Percentiles rank a stretch among this genome's conserved stretches.
phyloP scores from a whole-genome alignment of 2,888 invertebrate genomes.

The Caenorhabditis wallacei region DNA sequence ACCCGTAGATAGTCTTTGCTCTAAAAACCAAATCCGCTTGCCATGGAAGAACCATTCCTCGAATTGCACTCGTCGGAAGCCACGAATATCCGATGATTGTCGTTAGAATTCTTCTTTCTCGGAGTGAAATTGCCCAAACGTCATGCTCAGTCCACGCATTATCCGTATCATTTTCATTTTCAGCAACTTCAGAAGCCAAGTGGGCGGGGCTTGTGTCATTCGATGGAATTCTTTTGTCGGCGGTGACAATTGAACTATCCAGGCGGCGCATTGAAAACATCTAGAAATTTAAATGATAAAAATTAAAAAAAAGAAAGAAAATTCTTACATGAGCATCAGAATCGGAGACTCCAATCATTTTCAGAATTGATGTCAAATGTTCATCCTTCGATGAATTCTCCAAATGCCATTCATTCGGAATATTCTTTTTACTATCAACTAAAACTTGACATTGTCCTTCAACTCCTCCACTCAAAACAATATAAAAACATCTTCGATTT shows the following conservation, averaged over 20 bases:
- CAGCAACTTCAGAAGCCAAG: constrained; percentile 61
- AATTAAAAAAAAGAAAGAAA: no score
- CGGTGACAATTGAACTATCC: constrained; percentile 65
- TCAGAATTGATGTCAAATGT: constrained; percentile 67
- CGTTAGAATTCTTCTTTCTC: constrained; percentile 56
- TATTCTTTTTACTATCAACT: constrained; percentile 57
- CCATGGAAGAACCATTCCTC: constrained; percentile 47
- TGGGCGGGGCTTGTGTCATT: constrained; percentile 69
- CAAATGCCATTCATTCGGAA: constrained; percentile 77
- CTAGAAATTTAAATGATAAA: constrained; percentile 28
- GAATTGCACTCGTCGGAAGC: constrained; percentile 41
- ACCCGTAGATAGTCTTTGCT: constrained; percentile 64
- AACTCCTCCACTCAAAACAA: constrained; percentile 68
- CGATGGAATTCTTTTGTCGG: constrained; percentile 53
- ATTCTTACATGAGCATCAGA: constrained; percentile 69
- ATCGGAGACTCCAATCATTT: constrained; percentile 70
- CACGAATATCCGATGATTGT: constrained; percentile 55
- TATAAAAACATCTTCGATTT: constrained; percentile 76
- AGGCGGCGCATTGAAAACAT: constrained; percentile 71
- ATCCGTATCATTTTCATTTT: constrained; percentile 78
- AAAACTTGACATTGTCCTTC: constrained; percentile 55
- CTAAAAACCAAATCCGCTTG: constrained; percentile 51
- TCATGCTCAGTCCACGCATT: constrained; percentile 82
- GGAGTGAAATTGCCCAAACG: constrained; percentile 74
- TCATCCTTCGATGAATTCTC: constrained; percentile 71